Evolutionary conservation across 2,797 vertebrate genomes (phyloP), one percentile per base, ranked within the genome.

Genomic region (Leuciscus waleckii): DNA sequence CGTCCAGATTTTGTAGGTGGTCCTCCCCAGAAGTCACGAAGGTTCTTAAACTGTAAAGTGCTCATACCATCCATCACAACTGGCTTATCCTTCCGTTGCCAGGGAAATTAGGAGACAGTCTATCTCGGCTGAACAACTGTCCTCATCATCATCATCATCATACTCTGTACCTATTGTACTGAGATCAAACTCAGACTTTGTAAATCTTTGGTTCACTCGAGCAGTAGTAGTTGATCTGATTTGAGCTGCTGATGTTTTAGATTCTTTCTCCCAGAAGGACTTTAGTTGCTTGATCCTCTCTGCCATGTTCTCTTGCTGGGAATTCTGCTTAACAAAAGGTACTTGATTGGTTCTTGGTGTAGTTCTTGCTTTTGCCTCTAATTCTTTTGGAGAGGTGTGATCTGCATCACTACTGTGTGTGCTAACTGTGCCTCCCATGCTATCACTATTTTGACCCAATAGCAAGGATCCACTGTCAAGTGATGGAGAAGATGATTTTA

Each of bases 1-100:
- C 81, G 85, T 41, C 46, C 91, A 81, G 58, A 90, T n/a, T 92
- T 87, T 54, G 94, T 92, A 21, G 86, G 65, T 56, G 95, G 93
- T 26, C 90, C 93, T 71, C 93, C 93, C 98, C 98, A 99, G 91
- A 99, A 99, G 6, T 96, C 96, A 71, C 93, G 95, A 88, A 99
- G 86, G 87, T 88, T 97, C 90, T 95, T 95, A 89, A 99, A 99
- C 43, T 96, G 96, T 37, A 88, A 92, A 70, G 93, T 95, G 89
- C 90, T 93, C 9, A 93, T 89, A 81, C 92, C 86, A 37, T 94
- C 93, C 86, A 91, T 92, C 3, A 92, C 90, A 26, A 90, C 92
- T 17, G 86, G 70, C n/a, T 93, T 96, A 29, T 95, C 95, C 39
- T 96, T 95, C 92, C 94, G 96, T 67, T 94, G 83, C 86, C 1